Conservation (phyloP, 1,140 invertebrate species). For the Chrysopa pallens region DNA sequence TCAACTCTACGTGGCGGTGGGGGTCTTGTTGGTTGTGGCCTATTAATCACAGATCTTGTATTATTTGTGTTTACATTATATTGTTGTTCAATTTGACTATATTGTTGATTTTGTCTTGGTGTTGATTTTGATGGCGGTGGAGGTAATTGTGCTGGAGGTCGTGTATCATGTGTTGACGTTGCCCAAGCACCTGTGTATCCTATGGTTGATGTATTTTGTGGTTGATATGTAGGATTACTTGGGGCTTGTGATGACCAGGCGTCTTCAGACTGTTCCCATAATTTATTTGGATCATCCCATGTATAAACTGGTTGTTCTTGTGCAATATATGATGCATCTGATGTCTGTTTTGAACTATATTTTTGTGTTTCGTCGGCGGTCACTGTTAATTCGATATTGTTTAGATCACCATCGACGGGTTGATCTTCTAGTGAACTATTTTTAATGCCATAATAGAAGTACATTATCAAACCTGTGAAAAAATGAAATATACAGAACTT, state of each 20-base stretch:
- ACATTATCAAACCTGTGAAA: slow-evolving; percentile 62
- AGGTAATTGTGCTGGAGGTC: not conserved
- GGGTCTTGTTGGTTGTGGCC: not conserved
- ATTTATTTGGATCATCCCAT: not conserved
- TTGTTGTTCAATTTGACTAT: not conserved
- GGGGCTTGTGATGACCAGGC: not conserved
- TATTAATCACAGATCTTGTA: not conserved
- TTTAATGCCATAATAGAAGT: slow-evolving; percentile 84
- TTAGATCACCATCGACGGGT: slow-evolving; percentile 26
- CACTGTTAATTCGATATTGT: slow-evolving; percentile 31
- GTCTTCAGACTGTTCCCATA: not conserved
- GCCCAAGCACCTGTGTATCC: not conserved
- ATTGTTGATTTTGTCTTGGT: not conserved
- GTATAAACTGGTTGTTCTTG: not conserved
- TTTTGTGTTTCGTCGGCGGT: slow-evolving; percentile 27
- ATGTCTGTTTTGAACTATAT: slow-evolving; percentile 10
- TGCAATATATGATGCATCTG: slow-evolving; percentile 2
- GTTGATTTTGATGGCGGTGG: not conserved
- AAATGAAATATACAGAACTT: too few species aligned
- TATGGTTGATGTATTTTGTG: not conserved
- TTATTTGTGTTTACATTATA: not conserved
- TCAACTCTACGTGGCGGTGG: not conserved
- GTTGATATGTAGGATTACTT: not conserved
- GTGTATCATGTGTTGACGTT: not conserved
- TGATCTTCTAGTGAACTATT: slow-evolving; percentile 60